These are phyloP conservation scores for Neria commutata DNA, from an alignment of 2,888 invertebrate species.

Conservation along the genomic window DNA sequence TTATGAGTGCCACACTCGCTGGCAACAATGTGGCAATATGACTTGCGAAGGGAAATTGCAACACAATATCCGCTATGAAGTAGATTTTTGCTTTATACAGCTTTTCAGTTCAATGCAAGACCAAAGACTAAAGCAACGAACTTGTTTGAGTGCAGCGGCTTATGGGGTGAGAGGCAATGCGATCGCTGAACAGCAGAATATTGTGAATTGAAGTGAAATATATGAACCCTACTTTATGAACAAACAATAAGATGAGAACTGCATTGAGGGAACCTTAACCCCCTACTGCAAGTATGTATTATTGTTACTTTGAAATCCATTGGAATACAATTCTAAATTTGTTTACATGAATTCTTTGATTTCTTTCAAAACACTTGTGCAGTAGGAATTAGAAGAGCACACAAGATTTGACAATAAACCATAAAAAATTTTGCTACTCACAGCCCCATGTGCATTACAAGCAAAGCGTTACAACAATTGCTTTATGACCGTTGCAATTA, in stretches of 20 bases:
- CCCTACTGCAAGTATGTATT: no score
- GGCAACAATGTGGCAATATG: background rate
- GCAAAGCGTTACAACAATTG: no score
- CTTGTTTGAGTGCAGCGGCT: background rate
- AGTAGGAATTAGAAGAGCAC: background rate
- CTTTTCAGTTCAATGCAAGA: background rate
- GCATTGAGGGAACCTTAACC: no score
- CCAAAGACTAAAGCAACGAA: constrained; percentile 6
- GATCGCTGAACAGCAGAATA: no score
- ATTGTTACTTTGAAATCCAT: background rate
- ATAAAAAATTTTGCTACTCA: constrained; percentile 1
- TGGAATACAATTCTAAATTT: background rate
- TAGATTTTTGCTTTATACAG: background rate
- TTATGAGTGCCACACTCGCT: background rate
- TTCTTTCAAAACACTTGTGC: no score
- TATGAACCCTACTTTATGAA: no score
- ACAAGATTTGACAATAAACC: background rate
- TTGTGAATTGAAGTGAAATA: no score
- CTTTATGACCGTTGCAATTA: no score
- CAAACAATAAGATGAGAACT: no score
- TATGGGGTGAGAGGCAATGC: no score
- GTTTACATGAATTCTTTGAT: no score
- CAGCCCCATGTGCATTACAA: no score
- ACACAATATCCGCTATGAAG: background rate
- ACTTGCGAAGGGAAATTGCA: constrained; percentile 4